Evolutionary conservation across 2,797 vertebrate species (phyloP).

Genomic region (Chrysocyon brachyurus): DNA sequence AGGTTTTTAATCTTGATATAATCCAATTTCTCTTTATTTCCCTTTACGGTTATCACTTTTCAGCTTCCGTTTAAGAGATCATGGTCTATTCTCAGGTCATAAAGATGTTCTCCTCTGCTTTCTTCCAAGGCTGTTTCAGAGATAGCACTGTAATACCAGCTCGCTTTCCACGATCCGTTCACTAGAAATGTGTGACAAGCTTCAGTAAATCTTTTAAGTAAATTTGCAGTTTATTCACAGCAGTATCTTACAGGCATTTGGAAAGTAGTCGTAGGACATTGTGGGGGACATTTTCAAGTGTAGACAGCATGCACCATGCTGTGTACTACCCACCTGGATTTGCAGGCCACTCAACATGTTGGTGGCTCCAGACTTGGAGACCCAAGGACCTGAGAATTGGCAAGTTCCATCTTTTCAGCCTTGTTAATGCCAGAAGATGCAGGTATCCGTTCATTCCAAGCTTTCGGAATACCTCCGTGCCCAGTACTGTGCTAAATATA

Average conservation of each 20-base stretch:
- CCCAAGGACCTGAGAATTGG: neutral
- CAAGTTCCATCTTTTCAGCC: neutral
- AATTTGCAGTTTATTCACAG: neutral
- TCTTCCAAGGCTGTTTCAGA: constrained; percentile 18
- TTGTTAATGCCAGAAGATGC: neutral
- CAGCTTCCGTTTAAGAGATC: neutral
- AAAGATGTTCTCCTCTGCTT: neutral
- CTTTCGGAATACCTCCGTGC: neutral
- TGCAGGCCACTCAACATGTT: neutral
- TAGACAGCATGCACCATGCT: neutral
- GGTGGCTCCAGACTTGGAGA: neutral
- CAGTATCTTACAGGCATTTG: neutral
- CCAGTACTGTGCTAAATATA: neutral
- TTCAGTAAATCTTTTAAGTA: neutral
- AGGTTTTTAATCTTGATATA: neutral
- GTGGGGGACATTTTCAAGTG: neutral
- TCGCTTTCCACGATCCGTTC: neutral
- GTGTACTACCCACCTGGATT: neutral
- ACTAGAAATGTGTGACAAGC: neutral
- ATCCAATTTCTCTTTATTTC: neutral
- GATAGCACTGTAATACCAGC: neutral
- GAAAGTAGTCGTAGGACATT: neutral
- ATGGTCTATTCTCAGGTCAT: neutral
- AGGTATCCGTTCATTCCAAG: neutral
- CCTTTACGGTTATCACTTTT: neutral